A percentile compares a stretch with the other conserved stretches of the same genome.
Evolutionary conservation across 1,140 invertebrate genomes (phyloP).

Genomic region (Lasioglossum baleicum): DNA sequence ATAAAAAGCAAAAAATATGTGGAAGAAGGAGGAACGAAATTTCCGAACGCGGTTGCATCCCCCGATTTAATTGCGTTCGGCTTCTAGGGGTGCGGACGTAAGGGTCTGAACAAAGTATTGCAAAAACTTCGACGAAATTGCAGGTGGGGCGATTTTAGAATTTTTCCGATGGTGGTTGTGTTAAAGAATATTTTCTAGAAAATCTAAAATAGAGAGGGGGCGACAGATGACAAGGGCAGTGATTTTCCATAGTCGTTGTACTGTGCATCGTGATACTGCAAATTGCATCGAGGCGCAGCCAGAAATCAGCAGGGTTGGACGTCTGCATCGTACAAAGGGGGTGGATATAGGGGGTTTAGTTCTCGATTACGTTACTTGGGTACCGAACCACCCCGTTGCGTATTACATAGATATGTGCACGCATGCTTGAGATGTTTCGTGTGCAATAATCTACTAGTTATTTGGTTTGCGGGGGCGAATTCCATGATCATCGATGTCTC

Average conservation of each 20-base stretch:
- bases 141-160: no score
- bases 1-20: background rate
- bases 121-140: no score
- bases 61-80: slow-evolving; percentile 7
- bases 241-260: no score
- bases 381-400: slow-evolving; percentile 37
- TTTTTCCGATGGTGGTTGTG: no score
- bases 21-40: background rate
- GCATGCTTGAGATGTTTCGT: slow-evolving; percentile 48
- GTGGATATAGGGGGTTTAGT: background rate
- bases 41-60: background rate
- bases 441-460: slow-evolving; percentile 3
- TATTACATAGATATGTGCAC: slow-evolving; percentile 53
- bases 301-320: slow-evolving; percentile 25
- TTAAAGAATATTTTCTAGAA: no score
- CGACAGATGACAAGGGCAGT: no score
- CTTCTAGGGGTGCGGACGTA: background rate
- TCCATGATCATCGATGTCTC: background rate
- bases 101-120: background rate
- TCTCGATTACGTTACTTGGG: slow-evolving; percentile 57
- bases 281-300: slow-evolving; percentile 15
- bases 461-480: slow-evolving; percentile 1
- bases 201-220: no score
- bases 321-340: slow-evolving; percentile 14
- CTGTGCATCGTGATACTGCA: slow-evolving; percentile 12